Base-by-base conservation (phyloP, 1,140 invertebrate genomes). In the Gonioctena quinquepunctata region DNA sequence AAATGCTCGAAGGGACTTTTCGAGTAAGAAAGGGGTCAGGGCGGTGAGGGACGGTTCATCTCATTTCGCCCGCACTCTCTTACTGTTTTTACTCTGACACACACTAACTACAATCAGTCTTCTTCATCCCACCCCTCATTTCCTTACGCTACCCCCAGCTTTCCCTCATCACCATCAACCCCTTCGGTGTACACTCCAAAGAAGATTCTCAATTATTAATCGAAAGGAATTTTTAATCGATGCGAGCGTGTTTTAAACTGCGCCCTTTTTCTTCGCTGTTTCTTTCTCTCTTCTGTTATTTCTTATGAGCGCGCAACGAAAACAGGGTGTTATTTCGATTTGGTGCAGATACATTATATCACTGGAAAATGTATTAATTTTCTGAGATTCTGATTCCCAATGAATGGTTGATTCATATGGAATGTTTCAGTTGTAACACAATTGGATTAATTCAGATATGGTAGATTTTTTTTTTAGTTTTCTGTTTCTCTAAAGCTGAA, bases 141-240 rank as follows among this genome's bases (percentile, higher is more conserved):
- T 66, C 50, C 63, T 66, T 66, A 66, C 63, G 50, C 60, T 42
- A 16, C 60, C 60, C 49, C 66, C 69, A 22, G 42, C 59, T 62
- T 33, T 60, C 62, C 75, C 70, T 76, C 77, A 78, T 77, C 79
- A 73, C 74, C 77, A 74, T 79, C 79, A 79, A 79, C 80, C 78
- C 79, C 78, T 80, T 81, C 79, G 69, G 62, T 68, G 80, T 81
- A 81, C 76, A 79, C 80, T 79, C 80, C 71, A 78, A 82, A 80
- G 78, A 81, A 82, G 78, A 80, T 80, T 77, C 79, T 81, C 79
- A 81, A 82, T 82, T 82, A 82, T 82, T 82, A 82, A 82, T 82
- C 80, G 80, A 77, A 80, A 82, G 79, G 80, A 82, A 82, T 82
- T 82, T 82, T 82, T 82, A 82, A 82, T 82, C 80, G 80, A 82